Evolutionary conservation across 2,797 vertebrate genomes (phyloP).

Genomic region (Eupleurogrammus muticus): DNA sequence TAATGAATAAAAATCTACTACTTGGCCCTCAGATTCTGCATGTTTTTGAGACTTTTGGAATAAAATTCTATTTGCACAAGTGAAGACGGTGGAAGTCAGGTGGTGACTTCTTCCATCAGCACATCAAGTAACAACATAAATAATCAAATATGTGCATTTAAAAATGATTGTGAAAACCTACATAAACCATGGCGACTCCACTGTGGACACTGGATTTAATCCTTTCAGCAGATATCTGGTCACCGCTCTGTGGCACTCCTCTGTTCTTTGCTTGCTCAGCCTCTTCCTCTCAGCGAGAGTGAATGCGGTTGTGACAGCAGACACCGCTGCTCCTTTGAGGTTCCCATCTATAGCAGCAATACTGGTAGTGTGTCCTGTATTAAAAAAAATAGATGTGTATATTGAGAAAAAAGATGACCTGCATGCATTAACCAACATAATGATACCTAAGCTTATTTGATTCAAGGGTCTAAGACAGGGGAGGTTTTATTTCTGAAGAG

Average conservation of each 20-base stretch:
- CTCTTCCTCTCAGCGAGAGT: not conserved
- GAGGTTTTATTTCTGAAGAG: too few species aligned
- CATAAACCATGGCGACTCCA: constrained; percentile 13
- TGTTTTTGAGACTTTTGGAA: too few species aligned
- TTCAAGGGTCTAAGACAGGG: too few species aligned
- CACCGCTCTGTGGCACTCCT: constrained; percentile 26
- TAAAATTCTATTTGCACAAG: too few species aligned
- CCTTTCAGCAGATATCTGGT: constrained; percentile 19
- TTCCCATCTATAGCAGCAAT: not conserved
- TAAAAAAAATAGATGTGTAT: too few species aligned
- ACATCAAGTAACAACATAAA: too few species aligned
- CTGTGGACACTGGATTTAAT: constrained; percentile 12
- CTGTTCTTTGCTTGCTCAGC: constrained; percentile 10
- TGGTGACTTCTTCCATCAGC: too few species aligned
- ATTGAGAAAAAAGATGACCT: not conserved
- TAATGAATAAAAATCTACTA: too few species aligned
- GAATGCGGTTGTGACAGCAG: constrained; percentile 15
- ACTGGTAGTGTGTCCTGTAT: not conserved
- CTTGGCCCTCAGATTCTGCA: too few species aligned
- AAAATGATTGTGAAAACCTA: not conserved
- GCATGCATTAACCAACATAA: not conserved
- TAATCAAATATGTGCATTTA: too few species aligned
- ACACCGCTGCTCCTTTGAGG: constrained; percentile 9
- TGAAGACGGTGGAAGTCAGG: too few species aligned
- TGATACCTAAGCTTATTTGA: not conserved